Evolutionary conservation across 2,797 vertebrate genomes (phyloP), one percentile per base, ranked within the genome.

Genomic region (Eutrigla gurnardus): DNA sequence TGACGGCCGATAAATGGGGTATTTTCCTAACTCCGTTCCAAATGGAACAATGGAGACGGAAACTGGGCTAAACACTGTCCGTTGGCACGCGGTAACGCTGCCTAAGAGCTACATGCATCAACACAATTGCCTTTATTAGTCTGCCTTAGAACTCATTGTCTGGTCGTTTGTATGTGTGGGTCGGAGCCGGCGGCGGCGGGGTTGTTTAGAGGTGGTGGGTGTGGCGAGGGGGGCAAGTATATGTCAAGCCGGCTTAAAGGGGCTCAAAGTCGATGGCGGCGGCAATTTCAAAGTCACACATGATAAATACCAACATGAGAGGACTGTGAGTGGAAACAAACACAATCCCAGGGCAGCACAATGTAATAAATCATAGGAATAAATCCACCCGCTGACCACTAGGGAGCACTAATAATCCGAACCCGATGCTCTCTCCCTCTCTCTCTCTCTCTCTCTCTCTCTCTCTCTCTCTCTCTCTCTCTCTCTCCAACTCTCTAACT

Each of bases 401-500:
- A 87, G 91, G 90, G 91, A 87, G 89, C 91, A 86, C 84, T 87
- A 86, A 86, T 90, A 88, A 91, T 88, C 88, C 82, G 3, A 88
- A 85, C 83, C 80, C 59, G 1, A 78, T 64, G 63, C 52, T 64
- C 78, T 60, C 43, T 25, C 64, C 58, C 63, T 59, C 25, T 25
- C 61, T 33, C 54, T 55, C 35, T n/a, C 33, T 64, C 70, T 14
- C 39, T 78, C 63, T 67, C 71, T 80, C 53, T 35, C 61, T 42
- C 43, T 25, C 35, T 35, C 63, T 59, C 25, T 25, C 61, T 33
- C 54, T 55, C 52, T 64, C 78, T 60, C 43, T 25, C 64, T 62
- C 63, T 59, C 25, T 25, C 61, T 33, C 54, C n/a, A n/a, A n/a
- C n/a, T 55, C 35, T n/a, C 33, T 64, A 57, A 39, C 49, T 50